phyloP scores from a whole-genome alignment of 2,888 invertebrate genomes.

The Sarcophaga subvicina region DNA sequence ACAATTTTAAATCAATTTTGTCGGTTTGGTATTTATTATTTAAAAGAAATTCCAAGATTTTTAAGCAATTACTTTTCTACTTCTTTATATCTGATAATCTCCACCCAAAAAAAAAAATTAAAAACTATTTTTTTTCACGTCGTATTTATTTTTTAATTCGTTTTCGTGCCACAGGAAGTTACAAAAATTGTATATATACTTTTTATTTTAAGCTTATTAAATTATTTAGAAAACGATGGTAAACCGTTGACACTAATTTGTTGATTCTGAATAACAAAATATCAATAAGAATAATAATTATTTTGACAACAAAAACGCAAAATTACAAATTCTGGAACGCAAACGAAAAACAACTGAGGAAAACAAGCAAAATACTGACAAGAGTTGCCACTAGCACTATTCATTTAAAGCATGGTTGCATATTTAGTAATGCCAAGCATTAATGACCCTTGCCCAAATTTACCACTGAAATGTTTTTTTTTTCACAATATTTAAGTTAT shows the following conservation, averaged over 20 bases:
- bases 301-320: slow-evolving; percentile 54
- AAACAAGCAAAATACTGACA: slow-evolving; percentile 9
- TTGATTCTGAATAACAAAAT: slow-evolving; percentile 23
- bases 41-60: slow-evolving; percentile 1
- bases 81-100: slow-evolving; percentile 52
- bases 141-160: slow-evolving; percentile 40
- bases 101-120: slow-evolving; percentile 57
- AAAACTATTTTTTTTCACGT: slow-evolving; percentile 33
- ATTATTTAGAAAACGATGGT: not conserved
- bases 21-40: slow-evolving; percentile 33
- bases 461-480: too few relatives aligned
- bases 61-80: slow-evolving; percentile 17
- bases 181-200: slow-evolving; percentile 2
- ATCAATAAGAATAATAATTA: slow-evolving; percentile 35
- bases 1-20: slow-evolving; percentile 71
- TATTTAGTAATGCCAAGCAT: too few relatives aligned
- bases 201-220: slow-evolving; percentile 11
- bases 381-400: slow-evolving; percentile 22
- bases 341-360: slow-evolving; percentile 61
- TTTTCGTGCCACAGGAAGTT: slow-evolving; percentile 60
- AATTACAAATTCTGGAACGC: slow-evolving; percentile 52
- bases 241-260: not conserved
- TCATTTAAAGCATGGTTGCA: not conserved
- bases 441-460: too few relatives aligned
- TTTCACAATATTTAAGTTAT: too few relatives aligned